phyloP scores from a whole-genome alignment of 2,888 invertebrate species.

The Scelioninae gen. 1 region DNA sequence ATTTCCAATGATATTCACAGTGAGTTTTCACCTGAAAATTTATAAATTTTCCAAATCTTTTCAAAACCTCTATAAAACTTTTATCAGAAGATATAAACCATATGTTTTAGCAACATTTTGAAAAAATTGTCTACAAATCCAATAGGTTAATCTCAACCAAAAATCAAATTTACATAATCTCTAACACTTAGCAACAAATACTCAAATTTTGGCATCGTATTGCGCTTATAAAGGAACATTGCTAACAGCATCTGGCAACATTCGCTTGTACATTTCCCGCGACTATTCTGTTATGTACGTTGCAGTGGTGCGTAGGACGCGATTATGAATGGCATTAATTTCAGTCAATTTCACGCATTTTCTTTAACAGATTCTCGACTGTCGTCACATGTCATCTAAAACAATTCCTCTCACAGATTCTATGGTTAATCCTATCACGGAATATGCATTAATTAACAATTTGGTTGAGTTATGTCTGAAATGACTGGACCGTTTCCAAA shows the following conservation, averaged over 20 bases:
- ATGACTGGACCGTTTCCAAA: slow-evolving; percentile 8
- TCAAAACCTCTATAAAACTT: no score
- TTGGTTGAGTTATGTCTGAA: not conserved
- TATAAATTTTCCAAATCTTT: no score
- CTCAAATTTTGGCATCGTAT: not conserved
- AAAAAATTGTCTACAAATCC: no score
- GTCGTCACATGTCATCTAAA: slow-evolving; percentile 27
- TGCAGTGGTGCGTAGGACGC: no score
- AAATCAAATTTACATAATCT: not conserved
- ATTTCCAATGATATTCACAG: no score
- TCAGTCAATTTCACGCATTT: slow-evolving; percentile 25
- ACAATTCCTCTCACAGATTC: no score
- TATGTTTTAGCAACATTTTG: no score
- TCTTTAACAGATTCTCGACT: slow-evolving; percentile 26
- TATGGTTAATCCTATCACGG: not conserved
- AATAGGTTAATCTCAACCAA: no score
- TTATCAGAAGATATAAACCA: no score
- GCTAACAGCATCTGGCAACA: slow-evolving; percentile 13
- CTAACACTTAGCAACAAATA: not conserved
- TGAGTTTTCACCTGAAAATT: no score
- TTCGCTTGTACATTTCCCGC: slow-evolving; percentile 12
- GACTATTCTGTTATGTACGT: no score
- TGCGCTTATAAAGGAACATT: slow-evolving; percentile 5
- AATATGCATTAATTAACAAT: slow-evolving; percentile 3
- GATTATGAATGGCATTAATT: no score